Evolutionary conservation across 2,797 vertebrate genomes (phyloP).

Genomic region (Pristis pectinata): DNA sequence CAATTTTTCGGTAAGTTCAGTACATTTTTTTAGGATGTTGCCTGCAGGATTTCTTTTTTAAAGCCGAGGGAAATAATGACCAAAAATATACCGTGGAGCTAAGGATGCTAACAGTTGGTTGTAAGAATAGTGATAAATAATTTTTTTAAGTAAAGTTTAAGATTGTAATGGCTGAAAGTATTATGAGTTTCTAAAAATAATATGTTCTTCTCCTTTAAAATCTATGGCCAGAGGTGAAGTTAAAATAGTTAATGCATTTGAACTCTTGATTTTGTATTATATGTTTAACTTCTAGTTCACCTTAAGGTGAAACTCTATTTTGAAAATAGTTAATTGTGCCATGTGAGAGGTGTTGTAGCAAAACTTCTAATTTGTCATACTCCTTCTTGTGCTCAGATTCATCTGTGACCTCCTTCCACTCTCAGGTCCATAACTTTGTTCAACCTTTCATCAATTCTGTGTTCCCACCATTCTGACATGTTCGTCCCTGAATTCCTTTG

Average conservation of each 20-base stretch:
- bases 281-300: neutral
- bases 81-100: neutral
- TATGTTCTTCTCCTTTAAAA: neutral
- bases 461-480: neutral
- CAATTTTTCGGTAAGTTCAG: conserved; percentile 86
- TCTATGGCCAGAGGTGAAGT: neutral
- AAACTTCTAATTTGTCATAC: neutral
- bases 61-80: neutral
- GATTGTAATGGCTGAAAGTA: neutral
- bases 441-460: neutral
- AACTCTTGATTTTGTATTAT: neutral
- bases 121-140: neutral
- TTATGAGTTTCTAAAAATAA: neutral
- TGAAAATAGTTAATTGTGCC: neutral
- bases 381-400: neutral
- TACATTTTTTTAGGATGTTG: neutral
- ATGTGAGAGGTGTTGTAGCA: neutral
- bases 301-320: neutral
- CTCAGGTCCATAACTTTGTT: neutral
- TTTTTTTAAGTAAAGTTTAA: neutral
- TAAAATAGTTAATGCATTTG: neutral
- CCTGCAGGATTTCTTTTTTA: neutral
- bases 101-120: neutral
- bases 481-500: neutral
- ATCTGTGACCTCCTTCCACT: neutral